These are phyloP conservation scores for Dermatemys mawii DNA, from an alignment of 2,113 vertebrate species.

Conservation along the genomic window DNA sequence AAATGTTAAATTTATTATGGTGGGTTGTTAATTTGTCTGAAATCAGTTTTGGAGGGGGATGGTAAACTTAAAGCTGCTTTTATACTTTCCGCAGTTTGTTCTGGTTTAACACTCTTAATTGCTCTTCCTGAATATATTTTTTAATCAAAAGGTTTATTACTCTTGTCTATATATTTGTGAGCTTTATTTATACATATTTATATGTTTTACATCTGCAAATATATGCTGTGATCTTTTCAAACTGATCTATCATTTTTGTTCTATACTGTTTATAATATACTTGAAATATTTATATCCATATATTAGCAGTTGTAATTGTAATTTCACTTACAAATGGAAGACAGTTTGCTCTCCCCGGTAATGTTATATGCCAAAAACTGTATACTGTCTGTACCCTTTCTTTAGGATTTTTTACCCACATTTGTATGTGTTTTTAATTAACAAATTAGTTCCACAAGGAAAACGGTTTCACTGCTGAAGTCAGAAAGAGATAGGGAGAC, in stretches of 20 bases:
- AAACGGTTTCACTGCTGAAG: neutral
- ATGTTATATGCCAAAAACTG: neutral
- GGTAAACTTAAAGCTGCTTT: constrained; percentile 24
- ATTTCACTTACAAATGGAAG: neutral
- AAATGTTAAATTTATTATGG: constrained; percentile 16
- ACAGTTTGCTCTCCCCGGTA: neutral
- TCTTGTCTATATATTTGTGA: neutral
- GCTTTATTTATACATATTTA: neutral
- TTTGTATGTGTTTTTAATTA: neutral
- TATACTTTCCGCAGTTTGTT: constrained; percentile 7
- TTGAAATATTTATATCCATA: neutral
- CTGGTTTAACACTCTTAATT: constrained; percentile 27
- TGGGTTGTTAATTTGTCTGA: neutral
- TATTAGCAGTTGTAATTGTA: neutral
- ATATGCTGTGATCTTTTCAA: neutral
- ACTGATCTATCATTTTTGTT: neutral
- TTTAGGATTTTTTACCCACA: neutral
- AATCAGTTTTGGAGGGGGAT: constrained; percentile 27
- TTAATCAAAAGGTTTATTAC: constrained; percentile 16
- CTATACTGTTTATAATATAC: neutral
- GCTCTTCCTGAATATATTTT: neutral
- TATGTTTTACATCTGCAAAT: neutral
- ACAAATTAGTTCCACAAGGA: neutral
- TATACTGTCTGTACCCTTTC: neutral
- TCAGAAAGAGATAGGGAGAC: neutral